Evolutionary conservation across 2,888 invertebrate species (phyloP), one percentile per base, ranked within the genome.

Genomic region (Diaperis boleti): DNA sequence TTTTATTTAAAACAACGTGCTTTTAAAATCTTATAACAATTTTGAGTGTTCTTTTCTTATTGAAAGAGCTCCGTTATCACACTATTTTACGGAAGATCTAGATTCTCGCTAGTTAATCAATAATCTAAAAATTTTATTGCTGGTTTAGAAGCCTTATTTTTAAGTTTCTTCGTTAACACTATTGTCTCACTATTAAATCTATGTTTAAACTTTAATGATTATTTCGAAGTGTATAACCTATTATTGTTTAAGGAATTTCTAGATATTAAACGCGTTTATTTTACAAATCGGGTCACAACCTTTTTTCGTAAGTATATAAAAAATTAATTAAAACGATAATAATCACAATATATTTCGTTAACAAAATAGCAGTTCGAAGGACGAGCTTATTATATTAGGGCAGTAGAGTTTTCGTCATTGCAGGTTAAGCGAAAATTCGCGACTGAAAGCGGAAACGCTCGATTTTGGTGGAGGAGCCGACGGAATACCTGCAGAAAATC

Each of bases 381-480:
- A 72, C 70, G 71, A 69, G 61, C 62, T 71, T 67, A 65, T 68
- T 68, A 68, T 71, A 71, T 39, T 52, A 52, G 69, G 72, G 70
- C 69, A 69, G 69, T 71, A 69, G 64, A 67, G 67, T 73, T 70
- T 62, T 76, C 75, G 76, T 76, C 76, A 76, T 74, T 76, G 76
- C 76, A 76, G 73, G 67, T 64, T 50, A 50, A 59, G 14, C 59
- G 59, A 33, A 37, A 39, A 63, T 7, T 18, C 50, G 57, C 73
- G 73, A 68, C 26, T n/a, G 8, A n/a, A 11, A 18, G 56, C 73
- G 73, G 68, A 31, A 50, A 63, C 63, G 68, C 66, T 3, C 56
- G 45, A 33, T 26, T 26, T 26, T 26, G 8, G 8, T 26, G 26
- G n/a, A 26, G 29, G 42, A 56, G 33, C 26, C 3, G n/a, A 42